Evolutionary conservation across 2,113 vertebrate species (phyloP).

Genomic region (Gymnorhina tibicen): DNA sequence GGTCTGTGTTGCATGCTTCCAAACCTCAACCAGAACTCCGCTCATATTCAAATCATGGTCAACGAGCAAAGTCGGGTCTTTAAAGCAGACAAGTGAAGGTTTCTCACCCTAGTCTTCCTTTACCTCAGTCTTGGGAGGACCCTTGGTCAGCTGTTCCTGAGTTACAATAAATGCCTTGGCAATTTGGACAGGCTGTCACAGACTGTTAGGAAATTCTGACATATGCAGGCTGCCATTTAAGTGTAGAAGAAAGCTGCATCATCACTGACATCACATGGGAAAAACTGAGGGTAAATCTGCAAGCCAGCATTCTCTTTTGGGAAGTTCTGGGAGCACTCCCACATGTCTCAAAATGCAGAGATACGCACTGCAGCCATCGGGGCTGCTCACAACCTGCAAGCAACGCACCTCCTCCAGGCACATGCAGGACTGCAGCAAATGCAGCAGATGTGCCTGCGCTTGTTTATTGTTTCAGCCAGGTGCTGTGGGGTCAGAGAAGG

Average conservation of each 20-base stretch:
- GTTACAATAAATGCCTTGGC: background rate
- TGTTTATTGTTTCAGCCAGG: background rate
- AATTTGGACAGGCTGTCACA: background rate
- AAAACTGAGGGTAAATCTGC: background rate
- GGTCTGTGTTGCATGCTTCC: background rate
- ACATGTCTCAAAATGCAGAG: background rate
- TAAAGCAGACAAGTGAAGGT: background rate
- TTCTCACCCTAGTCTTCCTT: background rate
- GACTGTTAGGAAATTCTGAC: background rate
- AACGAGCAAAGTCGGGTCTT: background rate
- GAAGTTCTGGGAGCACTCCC: background rate
- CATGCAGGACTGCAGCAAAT: background rate
- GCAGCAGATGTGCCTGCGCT: rapidly evolving
- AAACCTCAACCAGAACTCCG: background rate
- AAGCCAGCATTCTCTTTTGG: background rate
- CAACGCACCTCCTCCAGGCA: background rate
- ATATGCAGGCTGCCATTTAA: background rate
- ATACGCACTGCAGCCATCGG: rapidly evolving
- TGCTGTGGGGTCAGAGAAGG: background rate
- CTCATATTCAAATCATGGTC: background rate
- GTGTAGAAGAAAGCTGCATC: background rate
- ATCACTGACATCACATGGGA: background rate
- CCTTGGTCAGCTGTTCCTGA: background rate
- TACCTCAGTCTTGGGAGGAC: background rate
- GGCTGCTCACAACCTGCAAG: background rate